Conservation (phyloP, 2,113 vertebrate genomes). For the Macquaria ambigua region DNA sequence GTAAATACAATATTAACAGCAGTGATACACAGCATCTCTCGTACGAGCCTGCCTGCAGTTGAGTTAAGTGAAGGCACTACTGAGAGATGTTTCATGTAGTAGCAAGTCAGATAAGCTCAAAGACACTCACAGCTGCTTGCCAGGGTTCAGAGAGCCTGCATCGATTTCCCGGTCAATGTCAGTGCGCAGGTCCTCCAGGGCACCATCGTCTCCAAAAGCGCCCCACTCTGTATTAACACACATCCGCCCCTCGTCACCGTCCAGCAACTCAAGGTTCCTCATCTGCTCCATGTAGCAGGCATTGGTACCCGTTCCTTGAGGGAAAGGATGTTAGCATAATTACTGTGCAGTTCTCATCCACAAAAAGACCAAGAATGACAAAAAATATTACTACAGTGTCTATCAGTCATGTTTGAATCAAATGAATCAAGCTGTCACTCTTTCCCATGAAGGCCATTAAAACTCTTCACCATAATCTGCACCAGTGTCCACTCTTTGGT, state of each 20-base stretch:
- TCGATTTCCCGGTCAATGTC: conserved; percentile 95
- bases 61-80: background rate
- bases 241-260: conserved; percentile 96
- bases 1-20: too few relatives aligned
- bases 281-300: conserved; percentile 99
- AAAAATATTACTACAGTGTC: background rate
- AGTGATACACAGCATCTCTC: background rate
- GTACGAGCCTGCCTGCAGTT: background rate
- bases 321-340: background rate
- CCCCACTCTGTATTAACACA: conserved; percentile 99
- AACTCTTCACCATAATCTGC: too few relatives aligned
- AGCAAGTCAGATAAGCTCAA: background rate
- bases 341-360: background rate
- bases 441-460: background rate
- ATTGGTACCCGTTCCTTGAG: conserved; percentile 92
- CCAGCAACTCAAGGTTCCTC: conserved; percentile 92
- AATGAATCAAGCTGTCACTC: background rate
- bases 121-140: conserved; percentile 93
- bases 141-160: conserved; percentile 94
- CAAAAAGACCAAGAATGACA: background rate
- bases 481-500: background rate
- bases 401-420: background rate
- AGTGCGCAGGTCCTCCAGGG: conserved; percentile 90
- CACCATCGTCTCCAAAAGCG: conserved; percentile 92
- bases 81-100: background rate